phyloP scores from a whole-genome alignment of 1,140 invertebrate genomes.

The Drosophila funebris region DNA sequence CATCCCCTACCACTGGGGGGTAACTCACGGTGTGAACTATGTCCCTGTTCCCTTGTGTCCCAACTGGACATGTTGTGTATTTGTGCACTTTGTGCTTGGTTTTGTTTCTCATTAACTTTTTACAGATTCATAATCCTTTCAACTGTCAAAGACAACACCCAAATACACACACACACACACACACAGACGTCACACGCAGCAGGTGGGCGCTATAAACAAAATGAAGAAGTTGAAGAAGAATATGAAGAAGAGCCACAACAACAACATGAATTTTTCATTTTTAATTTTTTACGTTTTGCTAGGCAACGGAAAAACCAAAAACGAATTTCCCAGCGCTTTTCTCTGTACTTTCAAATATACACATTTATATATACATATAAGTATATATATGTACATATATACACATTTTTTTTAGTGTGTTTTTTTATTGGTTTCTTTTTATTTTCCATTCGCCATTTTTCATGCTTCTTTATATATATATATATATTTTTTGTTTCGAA shows the following conservation, averaged over 20 bases:
- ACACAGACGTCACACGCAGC: background rate
- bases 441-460: slow-evolving; percentile 17
- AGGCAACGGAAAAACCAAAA: slow-evolving; percentile 46
- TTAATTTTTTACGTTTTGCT: slow-evolving; percentile 72
- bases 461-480: background rate
- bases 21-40: too few species aligned
- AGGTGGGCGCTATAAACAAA: slow-evolving; percentile 18
- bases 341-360: too few species aligned
- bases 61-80: slow-evolving; percentile 27
- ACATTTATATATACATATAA: background rate
- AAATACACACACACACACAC: background rate
- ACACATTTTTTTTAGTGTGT: background rate
- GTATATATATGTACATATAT: too few species aligned
- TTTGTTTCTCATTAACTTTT: slow-evolving; percentile 24
- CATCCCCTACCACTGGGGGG: too few species aligned
- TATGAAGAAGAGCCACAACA: background rate
- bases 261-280: slow-evolving; percentile 46
- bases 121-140: slow-evolving; percentile 63
- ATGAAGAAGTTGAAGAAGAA: background rate
- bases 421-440: slow-evolving; percentile 14
- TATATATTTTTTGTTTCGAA: background rate
- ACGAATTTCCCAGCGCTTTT: background rate
- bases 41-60: background rate
- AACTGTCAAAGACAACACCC: slow-evolving; percentile 42
- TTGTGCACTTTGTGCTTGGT: slow-evolving; percentile 21